A percentile compares a stretch with the other conserved stretches of the same genome.
Conservation (phyloP, 2,888 invertebrate species). For the Drosophila trichaetosa region DNA sequence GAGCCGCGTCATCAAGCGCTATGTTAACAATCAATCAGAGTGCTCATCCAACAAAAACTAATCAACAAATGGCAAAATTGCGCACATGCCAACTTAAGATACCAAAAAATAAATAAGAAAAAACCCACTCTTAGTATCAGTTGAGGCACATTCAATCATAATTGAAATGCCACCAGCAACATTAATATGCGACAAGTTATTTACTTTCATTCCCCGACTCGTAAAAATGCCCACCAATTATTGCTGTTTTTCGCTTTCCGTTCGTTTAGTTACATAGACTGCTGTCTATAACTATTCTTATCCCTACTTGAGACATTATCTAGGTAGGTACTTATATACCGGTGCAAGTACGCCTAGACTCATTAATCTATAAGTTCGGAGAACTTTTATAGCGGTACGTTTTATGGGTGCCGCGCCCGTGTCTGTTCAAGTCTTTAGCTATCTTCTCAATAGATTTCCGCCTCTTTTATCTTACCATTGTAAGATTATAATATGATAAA, state of each 20-base stretch:
- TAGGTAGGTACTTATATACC: background rate
- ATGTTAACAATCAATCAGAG: background rate
- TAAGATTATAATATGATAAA: no score
- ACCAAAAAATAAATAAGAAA: no score
- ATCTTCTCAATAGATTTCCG: background rate
- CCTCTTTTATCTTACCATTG: no score
- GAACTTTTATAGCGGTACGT: background rate
- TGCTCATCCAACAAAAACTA: background rate
- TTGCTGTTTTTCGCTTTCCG: background rate
- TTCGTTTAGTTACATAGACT: no score
- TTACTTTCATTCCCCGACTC: background rate
- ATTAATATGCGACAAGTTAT: background rate
- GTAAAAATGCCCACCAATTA: background rate
- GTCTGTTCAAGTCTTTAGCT: background rate
- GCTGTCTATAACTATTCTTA: background rate
- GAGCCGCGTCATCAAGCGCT: background rate
- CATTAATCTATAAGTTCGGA: background rate
- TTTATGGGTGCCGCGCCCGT: background rate
- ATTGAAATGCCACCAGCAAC: background rate
- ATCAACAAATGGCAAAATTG: background rate
- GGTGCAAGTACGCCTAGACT: background rate
- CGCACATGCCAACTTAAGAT: background rate
- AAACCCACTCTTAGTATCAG: background rate
- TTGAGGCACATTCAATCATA: background rate
- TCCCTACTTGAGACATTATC: background rate